Evolutionary conservation across 2,797 vertebrate genomes (phyloP).

Genomic region (Antennarius maculatus): DNA sequence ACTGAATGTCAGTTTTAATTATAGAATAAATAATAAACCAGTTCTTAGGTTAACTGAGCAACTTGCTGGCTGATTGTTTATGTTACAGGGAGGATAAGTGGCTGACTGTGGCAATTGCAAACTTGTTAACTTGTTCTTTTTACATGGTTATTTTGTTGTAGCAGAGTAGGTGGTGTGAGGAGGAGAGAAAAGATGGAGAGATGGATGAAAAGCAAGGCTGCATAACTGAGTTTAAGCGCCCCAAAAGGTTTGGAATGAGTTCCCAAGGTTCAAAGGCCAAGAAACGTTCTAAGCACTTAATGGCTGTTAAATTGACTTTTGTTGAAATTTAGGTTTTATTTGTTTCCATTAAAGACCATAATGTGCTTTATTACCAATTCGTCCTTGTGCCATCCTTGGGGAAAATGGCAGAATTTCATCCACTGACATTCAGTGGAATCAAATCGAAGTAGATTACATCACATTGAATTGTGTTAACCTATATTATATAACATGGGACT

Average conservation of each 20-base stretch:
- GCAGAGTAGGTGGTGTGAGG: constrained; percentile 8
- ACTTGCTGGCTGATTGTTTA: constrained; percentile 64
- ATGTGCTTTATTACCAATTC: constrained; percentile 56
- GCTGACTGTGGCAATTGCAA: constrained; percentile 44
- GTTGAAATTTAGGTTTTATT: constrained; percentile 65
- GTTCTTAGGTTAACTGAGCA: constrained; percentile 70
- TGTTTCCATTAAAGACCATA: constrained; percentile 63
- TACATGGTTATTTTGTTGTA: constrained; percentile 40
- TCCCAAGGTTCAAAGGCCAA: constrained; percentile 53
- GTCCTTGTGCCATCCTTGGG: constrained; percentile 37
- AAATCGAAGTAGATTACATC: constrained; percentile 52
- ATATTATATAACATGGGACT: constrained; percentile 33
- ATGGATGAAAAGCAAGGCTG: constrained; percentile 10
- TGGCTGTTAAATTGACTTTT: constrained; percentile 62
- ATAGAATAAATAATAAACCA: constrained; percentile 60
- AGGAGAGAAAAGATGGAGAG: constrained; percentile 8
- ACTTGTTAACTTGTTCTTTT: constrained; percentile 55
- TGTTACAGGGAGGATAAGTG: constrained; percentile 61
- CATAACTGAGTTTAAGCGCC: constrained; percentile 54
- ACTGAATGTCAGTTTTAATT: constrained; percentile 50
- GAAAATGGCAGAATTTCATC: constrained; percentile 39
- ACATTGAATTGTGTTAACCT: constrained; percentile 40
- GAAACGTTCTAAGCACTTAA: constrained; percentile 48
- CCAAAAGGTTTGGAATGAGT: constrained; percentile 42
- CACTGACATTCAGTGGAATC: constrained; percentile 32